A percentile compares a stretch with the other conserved stretches of the same genome.
These are phyloP conservation scores for Leiothrix lutea DNA, from an alignment of 2,113 vertebrate genomes.

Conservation along the genomic window DNA sequence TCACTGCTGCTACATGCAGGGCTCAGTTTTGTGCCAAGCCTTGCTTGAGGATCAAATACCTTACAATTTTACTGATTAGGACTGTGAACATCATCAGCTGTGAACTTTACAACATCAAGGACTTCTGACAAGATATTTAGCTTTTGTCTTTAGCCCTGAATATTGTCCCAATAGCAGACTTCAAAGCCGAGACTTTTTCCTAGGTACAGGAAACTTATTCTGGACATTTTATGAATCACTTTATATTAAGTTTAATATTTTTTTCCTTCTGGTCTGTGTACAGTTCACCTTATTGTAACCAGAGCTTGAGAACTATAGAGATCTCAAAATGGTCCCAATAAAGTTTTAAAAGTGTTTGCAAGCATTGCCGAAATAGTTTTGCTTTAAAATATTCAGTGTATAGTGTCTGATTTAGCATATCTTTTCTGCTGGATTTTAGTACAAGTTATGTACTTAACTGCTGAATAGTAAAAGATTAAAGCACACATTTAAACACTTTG, in stretches of 20 bases:
- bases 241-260: neutral
- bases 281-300: neutral
- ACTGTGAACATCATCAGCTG: neutral
- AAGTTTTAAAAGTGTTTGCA: neutral
- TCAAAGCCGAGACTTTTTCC: constrained; percentile 9
- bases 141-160: neutral
- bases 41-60: neutral
- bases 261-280: neutral
- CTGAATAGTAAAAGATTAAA: constrained; percentile 19
- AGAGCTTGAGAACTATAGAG: neutral
- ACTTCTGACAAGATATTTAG: neutral
- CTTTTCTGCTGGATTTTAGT: neutral
- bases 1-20: neutral
- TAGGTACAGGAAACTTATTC: neutral
- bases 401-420: neutral
- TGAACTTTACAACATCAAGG: neutral
- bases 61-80: neutral
- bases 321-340: neutral
- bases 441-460: neutral
- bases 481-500: neutral
- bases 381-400: neutral
- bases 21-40: neutral
- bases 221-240: neutral
- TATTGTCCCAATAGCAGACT: neutral
- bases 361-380: neutral